phyloP scores from a whole-genome alignment of 2,888 invertebrate species.

The Drosophila seclusa region DNA sequence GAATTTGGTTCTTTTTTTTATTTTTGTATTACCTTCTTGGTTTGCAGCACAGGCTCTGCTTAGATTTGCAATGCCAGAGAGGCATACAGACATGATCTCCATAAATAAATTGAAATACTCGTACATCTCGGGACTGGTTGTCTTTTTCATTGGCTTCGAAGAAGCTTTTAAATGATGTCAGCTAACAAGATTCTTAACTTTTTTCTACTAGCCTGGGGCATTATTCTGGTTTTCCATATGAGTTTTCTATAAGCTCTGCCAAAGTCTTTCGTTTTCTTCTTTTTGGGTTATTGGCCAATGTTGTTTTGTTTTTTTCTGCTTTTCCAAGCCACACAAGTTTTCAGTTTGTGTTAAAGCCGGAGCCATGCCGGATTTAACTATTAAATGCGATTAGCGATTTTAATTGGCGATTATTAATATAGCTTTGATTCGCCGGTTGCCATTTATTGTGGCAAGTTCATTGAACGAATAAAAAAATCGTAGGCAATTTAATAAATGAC shows the following conservation, averaged over 20 bases:
- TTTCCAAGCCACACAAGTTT: slow-evolving; percentile 3
- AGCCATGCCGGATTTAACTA: slow-evolving; percentile 10
- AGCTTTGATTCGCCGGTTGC: slow-evolving; percentile 34
- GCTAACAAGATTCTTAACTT: slow-evolving; percentile 48
- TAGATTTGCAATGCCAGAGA: slow-evolving; percentile 72
- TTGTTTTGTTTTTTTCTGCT: slow-evolving; percentile 8
- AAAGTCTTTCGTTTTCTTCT: slow-evolving; percentile 4
- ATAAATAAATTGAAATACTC: slow-evolving; percentile 46
- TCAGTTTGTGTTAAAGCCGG: background rate
- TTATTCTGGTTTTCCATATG: slow-evolving; percentile 63
- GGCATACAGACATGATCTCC: slow-evolving; percentile 75
- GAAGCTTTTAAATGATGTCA: slow-evolving; percentile 64
- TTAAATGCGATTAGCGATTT: slow-evolving; percentile 52
- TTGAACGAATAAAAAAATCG: slow-evolving; percentile 54
- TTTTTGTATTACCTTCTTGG: slow-evolving; percentile 64
- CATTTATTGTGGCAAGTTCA: slow-evolving; percentile 61
- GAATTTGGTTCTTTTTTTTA: slow-evolving; percentile 20
- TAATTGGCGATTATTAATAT: slow-evolving; percentile 62
- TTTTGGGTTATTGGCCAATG: slow-evolving; percentile 65
- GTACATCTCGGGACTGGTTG: slow-evolving; percentile 25
- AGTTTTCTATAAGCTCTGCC: slow-evolving; percentile 2
- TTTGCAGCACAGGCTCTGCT: slow-evolving; percentile 27
- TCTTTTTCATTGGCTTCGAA: slow-evolving; percentile 13
- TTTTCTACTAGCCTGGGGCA: slow-evolving; percentile 14
- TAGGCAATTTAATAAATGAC: slow-evolving; percentile 28